Evolutionary conservation across 2,797 vertebrate genomes (phyloP).

Genomic region (Siniperca undulata): DNA sequence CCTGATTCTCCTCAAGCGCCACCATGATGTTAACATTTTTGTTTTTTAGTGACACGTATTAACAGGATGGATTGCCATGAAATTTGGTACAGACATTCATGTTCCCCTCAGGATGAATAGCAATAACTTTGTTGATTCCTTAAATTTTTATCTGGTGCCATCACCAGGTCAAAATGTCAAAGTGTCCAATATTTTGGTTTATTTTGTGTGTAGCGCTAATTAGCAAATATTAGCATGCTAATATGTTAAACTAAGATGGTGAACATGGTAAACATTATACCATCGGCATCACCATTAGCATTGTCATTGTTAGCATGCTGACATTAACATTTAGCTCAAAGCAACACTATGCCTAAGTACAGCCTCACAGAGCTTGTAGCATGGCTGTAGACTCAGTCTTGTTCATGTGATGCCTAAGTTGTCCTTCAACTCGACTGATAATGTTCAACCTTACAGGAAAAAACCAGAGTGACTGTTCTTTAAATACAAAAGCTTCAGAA

Average conservation of each 20-base stretch:
- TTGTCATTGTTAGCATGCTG: background rate
- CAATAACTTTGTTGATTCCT: no score
- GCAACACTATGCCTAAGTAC: no score
- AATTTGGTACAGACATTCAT: no score
- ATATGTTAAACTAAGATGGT: background rate
- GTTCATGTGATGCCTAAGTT: background rate
- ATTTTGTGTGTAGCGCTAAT: no score
- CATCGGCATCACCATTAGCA: background rate
- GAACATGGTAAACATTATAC: background rate
- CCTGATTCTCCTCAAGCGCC: background rate
- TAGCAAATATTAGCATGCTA: background rate
- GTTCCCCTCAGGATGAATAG: no score
- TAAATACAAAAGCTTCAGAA: background rate
- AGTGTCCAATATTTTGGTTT: background rate
- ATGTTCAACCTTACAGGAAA: background rate
- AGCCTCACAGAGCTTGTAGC: no score
- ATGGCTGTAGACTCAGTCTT: background rate
- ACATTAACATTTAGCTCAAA: background rate
- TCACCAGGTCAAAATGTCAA: background rate
- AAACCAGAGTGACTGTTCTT: background rate
- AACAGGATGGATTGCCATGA: no score
- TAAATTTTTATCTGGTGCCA: background rate
- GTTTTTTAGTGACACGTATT: no score
- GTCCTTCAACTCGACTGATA: background rate
- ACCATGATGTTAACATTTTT: no score